These are phyloP conservation scores for Aspidiotus rigidus DNA, from an alignment of 2,888 invertebrate species.

Conservation along the genomic window DNA sequence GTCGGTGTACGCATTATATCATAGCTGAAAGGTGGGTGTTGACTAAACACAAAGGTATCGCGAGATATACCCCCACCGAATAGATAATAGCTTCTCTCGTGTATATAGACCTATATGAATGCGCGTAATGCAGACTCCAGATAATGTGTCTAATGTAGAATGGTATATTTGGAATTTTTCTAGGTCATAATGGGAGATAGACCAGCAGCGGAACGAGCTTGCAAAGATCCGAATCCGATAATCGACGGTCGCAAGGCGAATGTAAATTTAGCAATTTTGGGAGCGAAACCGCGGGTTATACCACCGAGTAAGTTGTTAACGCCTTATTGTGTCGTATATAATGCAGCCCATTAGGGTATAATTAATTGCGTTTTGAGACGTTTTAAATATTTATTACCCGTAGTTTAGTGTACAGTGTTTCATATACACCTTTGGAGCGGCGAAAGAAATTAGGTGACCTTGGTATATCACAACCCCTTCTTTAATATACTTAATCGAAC, in stretches of 20 bases:
- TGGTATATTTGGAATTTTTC: background rate
- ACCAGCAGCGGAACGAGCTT: conserved; percentile 87
- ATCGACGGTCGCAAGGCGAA: conserved; percentile 98
- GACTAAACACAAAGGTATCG: no score
- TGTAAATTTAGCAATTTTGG: conserved; percentile 93
- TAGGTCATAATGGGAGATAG: conserved; percentile 98
- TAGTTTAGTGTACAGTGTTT: no score
- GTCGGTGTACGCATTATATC: no score
- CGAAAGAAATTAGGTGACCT: background rate
- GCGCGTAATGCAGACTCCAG: no score
- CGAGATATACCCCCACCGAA: no score
- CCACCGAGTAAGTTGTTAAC: conserved; percentile 57
- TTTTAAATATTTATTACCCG: conserved; percentile 23
- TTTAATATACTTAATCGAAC: conserved; percentile 4
- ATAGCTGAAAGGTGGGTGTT: no score
- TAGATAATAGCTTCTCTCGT: no score
- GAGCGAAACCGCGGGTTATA: conserved; percentile 87
- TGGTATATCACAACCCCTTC: background rate
- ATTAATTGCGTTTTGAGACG: conserved; percentile 29
- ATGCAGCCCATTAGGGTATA: conserved; percentile 16
- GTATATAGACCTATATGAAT: no score
- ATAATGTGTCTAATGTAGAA: no score
- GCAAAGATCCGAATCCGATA: conserved; percentile 96
- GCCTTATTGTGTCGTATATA: conserved; percentile 16
- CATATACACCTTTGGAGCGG: background rate